Percentiles rank a stretch among this genome's conserved stretches.
Evolutionary conservation across 2,113 vertebrate species (phyloP).

Genomic region (Ptilonorhynchus violaceus): DNA sequence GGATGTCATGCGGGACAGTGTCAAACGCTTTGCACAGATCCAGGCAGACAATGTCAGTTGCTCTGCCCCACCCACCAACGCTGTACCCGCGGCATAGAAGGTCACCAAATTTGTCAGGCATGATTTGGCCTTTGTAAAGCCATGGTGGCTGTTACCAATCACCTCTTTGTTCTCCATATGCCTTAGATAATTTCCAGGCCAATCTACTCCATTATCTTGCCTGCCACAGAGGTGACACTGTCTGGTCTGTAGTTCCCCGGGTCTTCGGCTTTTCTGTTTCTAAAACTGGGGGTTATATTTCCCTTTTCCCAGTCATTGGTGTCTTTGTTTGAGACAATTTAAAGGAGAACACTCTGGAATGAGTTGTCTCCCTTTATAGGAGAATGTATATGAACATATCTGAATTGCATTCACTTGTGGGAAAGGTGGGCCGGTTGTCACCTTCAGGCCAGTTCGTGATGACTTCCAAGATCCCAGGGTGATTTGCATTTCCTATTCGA

Average conservation of each 20-base stretch:
- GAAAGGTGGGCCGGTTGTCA: not conserved
- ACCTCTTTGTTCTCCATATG: not conserved
- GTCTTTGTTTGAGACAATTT: not conserved
- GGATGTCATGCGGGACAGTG: not conserved
- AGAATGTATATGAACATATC: not conserved
- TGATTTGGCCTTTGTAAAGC: not conserved
- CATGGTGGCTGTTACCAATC: not conserved
- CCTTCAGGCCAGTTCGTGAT: not conserved
- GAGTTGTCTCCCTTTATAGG: not conserved
- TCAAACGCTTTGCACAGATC: not conserved
- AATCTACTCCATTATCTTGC: not conserved
- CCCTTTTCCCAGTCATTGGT: not conserved
- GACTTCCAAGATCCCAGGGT: not conserved
- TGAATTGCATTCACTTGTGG: not conserved
- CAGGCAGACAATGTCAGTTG: no score
- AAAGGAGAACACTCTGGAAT: not conserved
- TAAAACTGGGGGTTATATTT: not conserved
- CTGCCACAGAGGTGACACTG: not conserved
- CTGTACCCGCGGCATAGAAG: not conserved
- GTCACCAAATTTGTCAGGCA: not conserved
- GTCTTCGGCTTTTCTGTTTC: not conserved
- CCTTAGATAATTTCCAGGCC: not conserved
- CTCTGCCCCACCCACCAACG: not conserved
- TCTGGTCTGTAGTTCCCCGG: not conserved
- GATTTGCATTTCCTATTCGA: not conserved